phyloP scores from a whole-genome alignment of 2,797 vertebrate species.

The Hylomyscus alleni region DNA sequence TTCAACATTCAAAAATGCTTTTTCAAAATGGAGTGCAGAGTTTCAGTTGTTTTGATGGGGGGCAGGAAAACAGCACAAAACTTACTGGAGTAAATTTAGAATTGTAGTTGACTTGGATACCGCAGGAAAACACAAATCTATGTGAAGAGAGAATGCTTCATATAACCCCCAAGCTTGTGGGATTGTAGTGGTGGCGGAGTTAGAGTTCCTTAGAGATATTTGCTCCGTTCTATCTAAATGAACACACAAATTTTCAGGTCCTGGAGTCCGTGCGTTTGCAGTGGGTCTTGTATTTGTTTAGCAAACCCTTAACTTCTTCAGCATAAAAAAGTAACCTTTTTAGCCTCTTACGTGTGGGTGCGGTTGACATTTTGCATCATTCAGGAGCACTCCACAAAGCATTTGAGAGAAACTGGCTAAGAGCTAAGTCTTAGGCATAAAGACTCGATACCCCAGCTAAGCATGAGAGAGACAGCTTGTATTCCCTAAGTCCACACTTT shows the following conservation, averaged over 20 bases:
- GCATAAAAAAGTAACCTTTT: neutral
- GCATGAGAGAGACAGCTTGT: neutral
- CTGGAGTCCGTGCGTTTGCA: neutral
- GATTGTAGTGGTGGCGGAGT: neutral
- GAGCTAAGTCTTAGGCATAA: neutral
- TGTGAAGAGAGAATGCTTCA: neutral
- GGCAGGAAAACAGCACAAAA: constrained; percentile 45
- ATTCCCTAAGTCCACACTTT: neutral
- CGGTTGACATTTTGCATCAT: neutral
- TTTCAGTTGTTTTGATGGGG: constrained; percentile 32
- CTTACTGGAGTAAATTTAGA: neutral
- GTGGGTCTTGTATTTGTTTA: constrained; percentile 59
- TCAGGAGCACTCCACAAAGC: neutral
- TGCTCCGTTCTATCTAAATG: neutral
- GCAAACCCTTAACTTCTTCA: constrained; percentile 27
- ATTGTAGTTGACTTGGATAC: neutral
- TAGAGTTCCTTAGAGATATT: constrained; percentile 47
- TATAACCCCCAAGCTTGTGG: neutral
- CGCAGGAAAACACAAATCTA: neutral
- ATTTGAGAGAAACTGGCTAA: neutral
- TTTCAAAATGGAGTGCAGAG: constrained; percentile 55
- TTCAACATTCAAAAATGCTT: constrained; percentile 61
- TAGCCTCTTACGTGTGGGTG: neutral
- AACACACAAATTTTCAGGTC: neutral
- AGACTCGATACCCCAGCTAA: neutral